Conservation (phyloP, 2,888 invertebrate species). For the Phanerotoma sp. region DNA sequence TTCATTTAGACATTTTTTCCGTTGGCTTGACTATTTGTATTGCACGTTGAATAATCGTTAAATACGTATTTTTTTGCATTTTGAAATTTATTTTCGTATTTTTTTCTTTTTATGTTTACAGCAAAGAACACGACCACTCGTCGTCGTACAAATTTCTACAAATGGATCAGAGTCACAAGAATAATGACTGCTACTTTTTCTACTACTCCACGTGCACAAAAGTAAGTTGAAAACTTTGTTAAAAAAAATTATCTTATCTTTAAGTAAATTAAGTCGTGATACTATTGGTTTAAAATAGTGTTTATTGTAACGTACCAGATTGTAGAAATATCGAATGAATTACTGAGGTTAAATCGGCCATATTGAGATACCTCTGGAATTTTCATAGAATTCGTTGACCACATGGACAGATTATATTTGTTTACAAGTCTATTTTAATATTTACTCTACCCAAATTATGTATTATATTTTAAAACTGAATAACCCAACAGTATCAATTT, state of each 20-base stretch:
- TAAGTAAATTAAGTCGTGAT: neutral
- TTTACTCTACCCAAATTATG: too few relatives aligned
- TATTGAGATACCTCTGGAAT: slow-evolving; percentile 38
- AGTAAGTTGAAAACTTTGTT: slow-evolving; percentile 60
- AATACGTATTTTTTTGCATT: too few relatives aligned
- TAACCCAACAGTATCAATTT: neutral
- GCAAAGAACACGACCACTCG: slow-evolving; percentile 56
- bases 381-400: neutral
- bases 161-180: slow-evolving; percentile 73
- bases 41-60: too few relatives aligned
- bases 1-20: neutral
- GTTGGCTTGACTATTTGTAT: neutral
- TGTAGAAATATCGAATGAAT: slow-evolving; percentile 13
- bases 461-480: too few relatives aligned
- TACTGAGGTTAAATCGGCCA: slow-evolving; percentile 50
- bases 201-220: slow-evolving; percentile 85
- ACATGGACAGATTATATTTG: too few relatives aligned
- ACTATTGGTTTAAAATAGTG: slow-evolving; percentile 8
- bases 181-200: slow-evolving; percentile 87
- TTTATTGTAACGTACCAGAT: slow-evolving; percentile 33
- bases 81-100: slow-evolving; percentile 9
- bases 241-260: slow-evolving; percentile 14
- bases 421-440: too few relatives aligned
- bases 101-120: slow-evolving; percentile 37
- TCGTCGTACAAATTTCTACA: slow-evolving; percentile 53